phyloP scores from a whole-genome alignment of 1,140 invertebrate genomes.

The Drosophila chauvacae region DNA sequence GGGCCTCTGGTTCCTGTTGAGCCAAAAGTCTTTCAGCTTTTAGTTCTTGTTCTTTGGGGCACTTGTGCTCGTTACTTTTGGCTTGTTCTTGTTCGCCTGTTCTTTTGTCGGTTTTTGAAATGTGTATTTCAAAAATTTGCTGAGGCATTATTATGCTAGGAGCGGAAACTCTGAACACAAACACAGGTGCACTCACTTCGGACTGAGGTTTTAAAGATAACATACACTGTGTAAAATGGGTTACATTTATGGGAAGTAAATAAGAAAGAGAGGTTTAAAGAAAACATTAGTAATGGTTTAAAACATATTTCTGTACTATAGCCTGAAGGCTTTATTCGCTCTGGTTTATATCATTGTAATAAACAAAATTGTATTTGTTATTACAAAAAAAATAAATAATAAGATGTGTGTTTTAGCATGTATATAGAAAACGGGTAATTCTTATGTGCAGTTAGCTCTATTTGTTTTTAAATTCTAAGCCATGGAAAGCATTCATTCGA shows the following conservation, averaged over 20 bases:
- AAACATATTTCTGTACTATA: background rate
- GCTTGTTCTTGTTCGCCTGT: constrained; percentile 66
- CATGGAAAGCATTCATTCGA: background rate
- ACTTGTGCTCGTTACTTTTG: constrained; percentile 69
- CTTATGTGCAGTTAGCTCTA: background rate
- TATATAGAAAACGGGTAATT: background rate
- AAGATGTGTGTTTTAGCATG: no score
- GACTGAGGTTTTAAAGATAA: background rate
- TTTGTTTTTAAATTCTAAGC: background rate
- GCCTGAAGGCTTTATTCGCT: no score
- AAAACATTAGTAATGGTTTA: background rate
- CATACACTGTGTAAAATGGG: background rate
- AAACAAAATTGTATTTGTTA: no score
- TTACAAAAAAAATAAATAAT: no score
- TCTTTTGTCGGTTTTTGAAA: constrained; percentile 72
- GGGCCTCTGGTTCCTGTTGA: constrained; percentile 57
- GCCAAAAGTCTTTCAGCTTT: constrained; percentile 24
- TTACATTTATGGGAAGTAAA: background rate
- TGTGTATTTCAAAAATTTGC: constrained; percentile 67
- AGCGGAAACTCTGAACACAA: constrained; percentile 76
- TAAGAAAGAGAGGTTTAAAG: no score
- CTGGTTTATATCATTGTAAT: background rate
- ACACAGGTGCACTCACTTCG: constrained; percentile 29
- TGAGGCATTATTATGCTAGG: constrained; percentile 58
- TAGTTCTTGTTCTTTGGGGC: constrained; percentile 40